A percentile compares a stretch with the other conserved stretches of the same genome.
These are phyloP conservation scores for Clarias magur DNA, from an alignment of 2,113 vertebrate species.

Conservation along the genomic window DNA sequence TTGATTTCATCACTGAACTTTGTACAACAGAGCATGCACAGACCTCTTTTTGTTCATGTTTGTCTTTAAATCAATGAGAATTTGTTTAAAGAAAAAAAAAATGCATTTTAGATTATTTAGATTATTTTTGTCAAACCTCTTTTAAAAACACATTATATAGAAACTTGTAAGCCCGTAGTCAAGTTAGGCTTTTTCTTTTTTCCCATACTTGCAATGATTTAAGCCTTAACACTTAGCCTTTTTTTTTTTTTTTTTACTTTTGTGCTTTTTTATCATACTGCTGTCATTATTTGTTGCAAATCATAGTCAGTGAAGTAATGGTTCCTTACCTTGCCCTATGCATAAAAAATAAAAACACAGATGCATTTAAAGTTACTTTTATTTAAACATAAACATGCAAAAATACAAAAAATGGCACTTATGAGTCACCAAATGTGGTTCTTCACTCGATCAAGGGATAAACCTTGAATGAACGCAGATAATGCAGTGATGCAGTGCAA, in stretches of 20 bases:
- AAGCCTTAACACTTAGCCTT: too few relatives aligned
- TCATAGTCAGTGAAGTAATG: too few relatives aligned
- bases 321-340: too few relatives aligned
- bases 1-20: background rate
- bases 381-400: too few relatives aligned
- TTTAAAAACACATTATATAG: background rate
- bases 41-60: background rate
- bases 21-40: background rate
- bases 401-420: too few relatives aligned
- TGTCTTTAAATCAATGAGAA: background rate
- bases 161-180: background rate
- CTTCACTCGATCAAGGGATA: background rate
- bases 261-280: too few relatives aligned
- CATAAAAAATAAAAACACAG: too few relatives aligned
- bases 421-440: too few relatives aligned
- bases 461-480: background rate
- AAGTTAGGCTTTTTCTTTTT: background rate
- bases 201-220: background rate
- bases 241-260: too few relatives aligned
- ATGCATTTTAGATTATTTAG: background rate
- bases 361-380: too few relatives aligned
- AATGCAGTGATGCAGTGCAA: background rate
- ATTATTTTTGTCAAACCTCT: background rate
- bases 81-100: background rate
- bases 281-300: too few relatives aligned